phyloP scores from a whole-genome alignment of 1,140 invertebrate species.

The Ericerus pela region DNA sequence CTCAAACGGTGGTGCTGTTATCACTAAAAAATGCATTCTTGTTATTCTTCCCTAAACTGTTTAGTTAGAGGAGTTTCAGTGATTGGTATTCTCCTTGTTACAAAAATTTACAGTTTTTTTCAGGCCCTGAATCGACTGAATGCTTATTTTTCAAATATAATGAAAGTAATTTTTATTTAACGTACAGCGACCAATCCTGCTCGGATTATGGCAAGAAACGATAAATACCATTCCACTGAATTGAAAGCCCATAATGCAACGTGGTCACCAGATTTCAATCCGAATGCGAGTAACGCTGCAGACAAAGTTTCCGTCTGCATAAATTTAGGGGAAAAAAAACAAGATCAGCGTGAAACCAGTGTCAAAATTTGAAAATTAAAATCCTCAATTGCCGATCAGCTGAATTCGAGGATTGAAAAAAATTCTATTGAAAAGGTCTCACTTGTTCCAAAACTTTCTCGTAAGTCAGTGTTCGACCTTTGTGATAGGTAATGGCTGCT shows the following conservation, averaged over 20 bases:
- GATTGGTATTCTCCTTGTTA: too few relatives aligned
- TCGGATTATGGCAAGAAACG: conserved; percentile 58
- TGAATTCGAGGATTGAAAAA: background rate
- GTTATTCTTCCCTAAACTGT: too few relatives aligned
- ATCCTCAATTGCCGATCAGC: background rate
- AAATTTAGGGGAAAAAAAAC: background rate
- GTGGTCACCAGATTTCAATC: conserved; percentile 62
- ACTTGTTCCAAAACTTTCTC: background rate
- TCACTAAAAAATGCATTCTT: too few relatives aligned
- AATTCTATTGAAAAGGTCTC: background rate
- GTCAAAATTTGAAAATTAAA: background rate
- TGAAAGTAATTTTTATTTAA: too few relatives aligned
- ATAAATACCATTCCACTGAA: conserved; percentile 62
- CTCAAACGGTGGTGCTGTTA: too few relatives aligned
- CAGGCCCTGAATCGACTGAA: too few relatives aligned
- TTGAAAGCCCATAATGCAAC: conserved; percentile 85
- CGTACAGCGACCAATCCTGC: conserved; percentile 66
- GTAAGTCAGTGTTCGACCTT: conserved; percentile 4
- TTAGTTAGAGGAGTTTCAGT: too few relatives aligned
- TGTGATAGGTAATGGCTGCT: conserved; percentile 27
- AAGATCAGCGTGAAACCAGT: background rate
- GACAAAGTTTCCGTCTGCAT: conserved; percentile 58
- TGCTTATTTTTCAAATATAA: too few relatives aligned
- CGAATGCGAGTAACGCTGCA: conserved; percentile 57
- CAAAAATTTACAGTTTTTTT: too few relatives aligned